A percentile compares a stretch with the other conserved stretches of the same genome.
These are phyloP conservation scores for Tryphoninae sp. DNA, from an alignment of 2,888 invertebrate genomes.

Conservation along the genomic window DNA sequence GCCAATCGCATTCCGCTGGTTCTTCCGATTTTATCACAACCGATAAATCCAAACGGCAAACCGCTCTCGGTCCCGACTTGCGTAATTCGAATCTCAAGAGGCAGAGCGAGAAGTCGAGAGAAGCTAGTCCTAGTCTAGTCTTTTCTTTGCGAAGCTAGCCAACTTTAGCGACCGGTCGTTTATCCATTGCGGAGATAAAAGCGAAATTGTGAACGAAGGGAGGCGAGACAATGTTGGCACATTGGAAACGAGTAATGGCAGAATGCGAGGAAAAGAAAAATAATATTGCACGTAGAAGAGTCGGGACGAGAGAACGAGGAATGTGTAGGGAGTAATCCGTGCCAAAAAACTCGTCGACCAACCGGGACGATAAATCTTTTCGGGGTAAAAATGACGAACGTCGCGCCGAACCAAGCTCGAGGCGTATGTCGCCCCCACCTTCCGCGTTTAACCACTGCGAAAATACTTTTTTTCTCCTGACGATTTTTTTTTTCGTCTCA, in stretches of 20 bases:
- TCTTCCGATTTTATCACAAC: not conserved
- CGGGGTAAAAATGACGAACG: slow-evolving; percentile 56
- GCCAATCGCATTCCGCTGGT: not conserved
- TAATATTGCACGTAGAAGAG: not conserved
- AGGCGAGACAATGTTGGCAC: slow-evolving; percentile 4
- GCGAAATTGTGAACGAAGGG: slow-evolving; percentile 1
- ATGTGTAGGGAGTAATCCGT: slow-evolving; percentile 6
- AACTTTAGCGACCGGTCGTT: slow-evolving; percentile 3
- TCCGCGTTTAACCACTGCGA: slow-evolving; percentile 17
- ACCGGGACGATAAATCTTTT: slow-evolving; percentile 40
- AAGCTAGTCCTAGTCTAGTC: not conserved
- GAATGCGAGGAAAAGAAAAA: not conserved
- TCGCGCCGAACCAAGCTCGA: slow-evolving; percentile 41
- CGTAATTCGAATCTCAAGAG: not conserved
- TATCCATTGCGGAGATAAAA: slow-evolving; percentile 3
- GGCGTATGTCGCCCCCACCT: slow-evolving; percentile 4
- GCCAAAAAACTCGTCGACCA: slow-evolving; percentile 26
- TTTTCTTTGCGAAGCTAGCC: slow-evolving; percentile 1
- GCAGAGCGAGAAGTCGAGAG: not conserved
- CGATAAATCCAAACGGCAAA: slow-evolving; percentile 4
- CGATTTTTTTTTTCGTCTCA: slow-evolving; percentile 26
- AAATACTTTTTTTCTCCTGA: slow-evolving; percentile 28
- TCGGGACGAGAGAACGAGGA: not conserved
- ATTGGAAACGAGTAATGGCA: not conserved
- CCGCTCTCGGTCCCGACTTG: not conserved